Evolutionary conservation across 2,113 vertebrate species (phyloP).

Genomic region (Scytalopus superciliaris): DNA sequence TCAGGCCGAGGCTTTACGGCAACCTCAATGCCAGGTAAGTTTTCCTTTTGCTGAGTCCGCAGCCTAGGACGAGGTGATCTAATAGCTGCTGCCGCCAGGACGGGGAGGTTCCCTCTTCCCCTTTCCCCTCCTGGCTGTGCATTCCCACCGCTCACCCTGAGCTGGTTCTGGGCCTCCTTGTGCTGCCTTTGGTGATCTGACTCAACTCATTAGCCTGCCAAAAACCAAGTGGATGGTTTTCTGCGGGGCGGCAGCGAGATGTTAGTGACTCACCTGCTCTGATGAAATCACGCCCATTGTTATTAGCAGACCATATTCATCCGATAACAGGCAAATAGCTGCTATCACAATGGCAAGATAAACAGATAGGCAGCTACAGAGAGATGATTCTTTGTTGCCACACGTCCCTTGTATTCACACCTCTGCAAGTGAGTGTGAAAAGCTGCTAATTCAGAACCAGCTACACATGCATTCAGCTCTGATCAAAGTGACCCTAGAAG

Average conservation of each 20-base stretch:
- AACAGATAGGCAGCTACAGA: fast-evolving
- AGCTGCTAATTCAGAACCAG: background rate
- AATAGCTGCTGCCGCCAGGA: background rate
- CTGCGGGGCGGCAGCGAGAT: background rate
- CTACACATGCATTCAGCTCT: background rate
- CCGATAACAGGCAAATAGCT: background rate
- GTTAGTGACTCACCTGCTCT: slow-evolving; percentile 1
- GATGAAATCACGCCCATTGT: background rate
- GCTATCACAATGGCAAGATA: background rate
- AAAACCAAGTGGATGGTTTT: background rate
- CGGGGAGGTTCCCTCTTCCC: background rate
- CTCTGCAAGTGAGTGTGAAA: background rate
- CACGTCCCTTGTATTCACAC: background rate
- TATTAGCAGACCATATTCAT: background rate
- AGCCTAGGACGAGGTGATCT: background rate
- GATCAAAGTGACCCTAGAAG: background rate
- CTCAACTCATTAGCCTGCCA: background rate
- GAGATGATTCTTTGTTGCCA: background rate
- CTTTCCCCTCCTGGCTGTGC: slow-evolving; percentile 21
- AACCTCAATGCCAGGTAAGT: background rate
- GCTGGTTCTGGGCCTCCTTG: background rate
- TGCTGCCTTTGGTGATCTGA: background rate
- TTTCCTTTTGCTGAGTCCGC: background rate
- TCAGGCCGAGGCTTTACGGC: background rate
- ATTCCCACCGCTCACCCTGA: background rate